phyloP scores from a whole-genome alignment of 2,888 invertebrate species.

The Boloria selene region DNA sequence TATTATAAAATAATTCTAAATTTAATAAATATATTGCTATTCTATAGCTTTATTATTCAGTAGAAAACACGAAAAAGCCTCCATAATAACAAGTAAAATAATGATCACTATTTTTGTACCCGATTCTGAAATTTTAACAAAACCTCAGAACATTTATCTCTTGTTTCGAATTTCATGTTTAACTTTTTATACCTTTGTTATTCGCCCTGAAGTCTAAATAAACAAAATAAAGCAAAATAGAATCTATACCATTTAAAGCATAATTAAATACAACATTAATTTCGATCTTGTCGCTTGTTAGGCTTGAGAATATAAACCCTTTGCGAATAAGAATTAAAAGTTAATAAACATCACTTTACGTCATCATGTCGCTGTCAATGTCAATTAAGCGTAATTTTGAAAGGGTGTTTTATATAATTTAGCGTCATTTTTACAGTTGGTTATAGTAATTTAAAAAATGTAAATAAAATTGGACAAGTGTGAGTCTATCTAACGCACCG shows the following conservation, averaged over 20 bases:
- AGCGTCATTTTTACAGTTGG: background rate
- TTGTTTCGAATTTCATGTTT: background rate
- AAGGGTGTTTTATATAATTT: background rate
- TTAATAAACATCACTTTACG: constrained; percentile 16
- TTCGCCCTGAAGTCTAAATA: background rate
- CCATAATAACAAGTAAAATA: too few relatives aligned
- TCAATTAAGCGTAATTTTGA: constrained; percentile 6
- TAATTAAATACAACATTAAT: background rate
- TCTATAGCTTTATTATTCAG: background rate
- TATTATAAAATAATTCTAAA: too few relatives aligned
- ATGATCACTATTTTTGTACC: too few relatives aligned
- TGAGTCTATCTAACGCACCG: too few relatives aligned
- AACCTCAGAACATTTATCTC: background rate
- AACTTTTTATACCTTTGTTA: constrained; percentile 5
- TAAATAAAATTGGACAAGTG: too few relatives aligned
- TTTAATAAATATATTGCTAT: too few relatives aligned
- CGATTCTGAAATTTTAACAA: too few relatives aligned
- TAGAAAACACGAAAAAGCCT: background rate
- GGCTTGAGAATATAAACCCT: background rate
- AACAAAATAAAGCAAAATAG: background rate
- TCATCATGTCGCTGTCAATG: constrained; percentile 16
- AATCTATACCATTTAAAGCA: background rate
- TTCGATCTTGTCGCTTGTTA: background rate
- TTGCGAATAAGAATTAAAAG: constrained; percentile 10
- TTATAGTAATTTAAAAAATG: background rate